phyloP scores from a whole-genome alignment of 2,888 invertebrate species.

The Torymus tubicola region DNA sequence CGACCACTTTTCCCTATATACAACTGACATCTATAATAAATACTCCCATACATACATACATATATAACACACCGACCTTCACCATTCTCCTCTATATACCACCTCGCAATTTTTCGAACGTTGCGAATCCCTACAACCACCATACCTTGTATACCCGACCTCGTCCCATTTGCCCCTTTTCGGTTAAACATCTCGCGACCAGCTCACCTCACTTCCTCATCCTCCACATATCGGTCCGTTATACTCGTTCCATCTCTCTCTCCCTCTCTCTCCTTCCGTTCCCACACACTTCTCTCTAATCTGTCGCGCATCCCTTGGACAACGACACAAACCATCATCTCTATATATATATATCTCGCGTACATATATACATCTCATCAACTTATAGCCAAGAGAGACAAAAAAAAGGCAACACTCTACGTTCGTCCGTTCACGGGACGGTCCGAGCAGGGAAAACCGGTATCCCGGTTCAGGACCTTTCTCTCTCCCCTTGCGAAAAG shows the following conservation, averaged over 20 bases:
- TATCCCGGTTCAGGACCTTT: slow-evolving; percentile 74
- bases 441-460: slow-evolving; percentile 71
- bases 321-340: background rate
- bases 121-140: background rate
- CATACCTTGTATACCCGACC: background rate
- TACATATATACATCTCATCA: no score
- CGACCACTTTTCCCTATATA: no score
- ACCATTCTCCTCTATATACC: slow-evolving; percentile 17
- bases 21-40: no score
- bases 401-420: background rate
- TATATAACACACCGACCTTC: no score
- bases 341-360: no score
- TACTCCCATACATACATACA: no score
- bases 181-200: slow-evolving; percentile 19
- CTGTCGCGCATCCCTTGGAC: background rate
- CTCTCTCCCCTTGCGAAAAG: slow-evolving; percentile 62
- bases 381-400: no score
- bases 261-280: background rate
- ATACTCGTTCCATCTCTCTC: background rate
- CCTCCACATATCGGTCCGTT: slow-evolving; percentile 19
- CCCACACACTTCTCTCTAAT: slow-evolving; percentile 5
- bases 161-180: slow-evolving; percentile 53
- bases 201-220: background rate
- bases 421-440: slow-evolving; percentile 66
- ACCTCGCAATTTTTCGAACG: background rate